Percentiles rank a stretch among this genome's conserved stretches.
Evolutionary conservation across 2,113 vertebrate genomes (phyloP).

Genomic region (Notarius quadriscutis): DNA sequence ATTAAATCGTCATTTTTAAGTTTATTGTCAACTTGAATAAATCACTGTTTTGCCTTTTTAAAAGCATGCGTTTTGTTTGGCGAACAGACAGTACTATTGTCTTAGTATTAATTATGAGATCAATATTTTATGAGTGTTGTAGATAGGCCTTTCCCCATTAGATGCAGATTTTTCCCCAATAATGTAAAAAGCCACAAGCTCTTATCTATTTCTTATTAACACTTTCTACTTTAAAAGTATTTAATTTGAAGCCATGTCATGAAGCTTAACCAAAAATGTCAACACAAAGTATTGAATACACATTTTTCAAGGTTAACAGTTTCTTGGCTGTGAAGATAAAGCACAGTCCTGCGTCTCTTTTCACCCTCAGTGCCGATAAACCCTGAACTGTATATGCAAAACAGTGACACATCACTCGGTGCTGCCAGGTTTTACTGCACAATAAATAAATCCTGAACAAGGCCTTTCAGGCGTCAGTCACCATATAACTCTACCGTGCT

Average conservation of each 20-base stretch:
- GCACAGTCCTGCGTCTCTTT: slow-evolving; percentile 29
- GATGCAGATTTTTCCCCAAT: background rate
- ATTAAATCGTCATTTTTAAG: too few relatives aligned
- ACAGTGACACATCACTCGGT: slow-evolving; percentile 52
- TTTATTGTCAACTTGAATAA: background rate
- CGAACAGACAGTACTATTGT: background rate
- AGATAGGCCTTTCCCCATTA: background rate
- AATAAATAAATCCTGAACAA: slow-evolving; percentile 51
- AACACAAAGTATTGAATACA: background rate
- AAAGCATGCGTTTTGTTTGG: too few relatives aligned
- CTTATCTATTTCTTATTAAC: background rate
- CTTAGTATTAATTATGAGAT: background rate
- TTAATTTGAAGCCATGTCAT: background rate
- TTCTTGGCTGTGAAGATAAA: slow-evolving; percentile 44
- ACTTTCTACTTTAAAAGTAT: background rate
- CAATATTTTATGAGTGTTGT: background rate
- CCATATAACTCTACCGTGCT: background rate
- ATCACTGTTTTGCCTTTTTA: too few relatives aligned
- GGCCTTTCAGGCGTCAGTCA: background rate
- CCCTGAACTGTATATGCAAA: slow-evolving; percentile 44
- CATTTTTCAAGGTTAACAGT: slow-evolving; percentile 29
- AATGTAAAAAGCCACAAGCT: background rate
- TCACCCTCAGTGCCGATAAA: slow-evolving; percentile 50
- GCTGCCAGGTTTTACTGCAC: slow-evolving; percentile 36
- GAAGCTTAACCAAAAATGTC: background rate